These are phyloP conservation scores for Papilio glaucus DNA, from an alignment of 1,140 invertebrate species.

Conservation along the genomic window DNA sequence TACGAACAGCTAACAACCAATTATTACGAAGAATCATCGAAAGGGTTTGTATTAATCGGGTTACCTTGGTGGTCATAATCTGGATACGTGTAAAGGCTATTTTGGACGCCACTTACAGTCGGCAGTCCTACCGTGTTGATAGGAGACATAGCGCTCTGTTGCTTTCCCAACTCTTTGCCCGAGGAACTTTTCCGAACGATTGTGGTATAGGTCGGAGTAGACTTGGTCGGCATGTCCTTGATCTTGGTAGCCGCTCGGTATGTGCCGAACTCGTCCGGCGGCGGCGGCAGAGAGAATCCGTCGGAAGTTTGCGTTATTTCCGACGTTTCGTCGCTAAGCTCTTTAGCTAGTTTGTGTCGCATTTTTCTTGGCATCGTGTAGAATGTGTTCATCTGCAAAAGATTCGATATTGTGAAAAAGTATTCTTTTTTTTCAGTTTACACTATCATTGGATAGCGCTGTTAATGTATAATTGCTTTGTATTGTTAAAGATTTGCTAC, in stretches of 20 bases:
- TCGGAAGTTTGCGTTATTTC: slow-evolving; percentile 75
- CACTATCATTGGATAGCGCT: too few species aligned
- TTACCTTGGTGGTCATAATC: slow-evolving; percentile 62
- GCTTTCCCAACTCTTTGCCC: slow-evolving; percentile 57
- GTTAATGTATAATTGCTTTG: too few species aligned
- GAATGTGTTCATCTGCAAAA: slow-evolving; percentile 74
- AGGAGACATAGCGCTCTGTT: slow-evolving; percentile 59
- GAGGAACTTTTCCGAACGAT: slow-evolving; percentile 61
- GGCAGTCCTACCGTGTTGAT: slow-evolving; percentile 76
- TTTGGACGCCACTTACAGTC: slow-evolving; percentile 58
- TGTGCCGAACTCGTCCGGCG: slow-evolving; percentile 74
- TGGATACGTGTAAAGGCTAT: slow-evolving; percentile 66
- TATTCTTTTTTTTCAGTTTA: too few species aligned
- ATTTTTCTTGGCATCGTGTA: slow-evolving; percentile 78
- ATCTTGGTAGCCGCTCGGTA: slow-evolving; percentile 70
- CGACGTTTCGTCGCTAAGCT: slow-evolving; percentile 72
- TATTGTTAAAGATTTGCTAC: too few species aligned
- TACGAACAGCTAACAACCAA: background rate
- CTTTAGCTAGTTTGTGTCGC: slow-evolving; percentile 68
- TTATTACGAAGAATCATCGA: slow-evolving; percentile 54
- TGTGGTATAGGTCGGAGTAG: slow-evolving; percentile 66
- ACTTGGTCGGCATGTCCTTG: slow-evolving; percentile 65
- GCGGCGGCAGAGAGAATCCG: slow-evolving; percentile 74
- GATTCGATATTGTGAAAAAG: background rate
- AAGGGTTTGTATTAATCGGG: slow-evolving; percentile 74